Evolutionary conservation across 2,113 vertebrate species (phyloP).

Genomic region (Nipponia nippon): DNA sequence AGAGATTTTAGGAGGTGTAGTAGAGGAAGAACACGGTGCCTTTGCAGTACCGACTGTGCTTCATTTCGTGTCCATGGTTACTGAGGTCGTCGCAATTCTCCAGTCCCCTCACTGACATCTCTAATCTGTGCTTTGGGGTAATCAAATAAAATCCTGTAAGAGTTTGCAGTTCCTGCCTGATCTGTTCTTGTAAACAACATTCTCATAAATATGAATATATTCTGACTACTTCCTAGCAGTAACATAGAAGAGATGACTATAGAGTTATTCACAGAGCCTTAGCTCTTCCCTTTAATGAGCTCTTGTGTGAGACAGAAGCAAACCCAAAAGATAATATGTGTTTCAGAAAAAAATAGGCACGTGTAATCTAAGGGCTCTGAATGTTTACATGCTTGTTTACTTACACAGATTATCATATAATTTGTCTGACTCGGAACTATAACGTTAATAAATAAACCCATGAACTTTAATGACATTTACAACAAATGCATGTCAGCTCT

Average conservation of each 20-base stretch:
- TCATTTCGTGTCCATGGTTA: neutral
- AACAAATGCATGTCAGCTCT: neutral
- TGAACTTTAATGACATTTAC: neutral
- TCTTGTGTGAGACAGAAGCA: neutral
- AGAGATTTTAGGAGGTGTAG: neutral
- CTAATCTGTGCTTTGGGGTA: neutral
- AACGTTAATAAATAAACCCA: neutral
- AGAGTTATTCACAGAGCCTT: neutral
- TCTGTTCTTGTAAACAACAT: neutral
- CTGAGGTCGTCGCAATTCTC: neutral
- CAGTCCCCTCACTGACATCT: neutral
- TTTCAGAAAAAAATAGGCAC: neutral
- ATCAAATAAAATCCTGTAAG: neutral
- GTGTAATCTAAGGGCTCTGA: neutral
- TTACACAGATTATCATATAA: neutral
- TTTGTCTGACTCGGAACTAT: neutral
- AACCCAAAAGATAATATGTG: neutral
- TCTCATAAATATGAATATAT: neutral
- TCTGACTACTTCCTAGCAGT: neutral
- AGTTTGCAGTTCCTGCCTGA: neutral
- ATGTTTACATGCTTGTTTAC: neutral
- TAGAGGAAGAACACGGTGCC: neutral
- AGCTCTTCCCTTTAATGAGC: neutral
- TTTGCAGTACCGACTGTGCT: neutral
- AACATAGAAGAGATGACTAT: neutral